Conservation (phyloP, 2,888 invertebrate species). For the Operophtera brumata region DNA sequence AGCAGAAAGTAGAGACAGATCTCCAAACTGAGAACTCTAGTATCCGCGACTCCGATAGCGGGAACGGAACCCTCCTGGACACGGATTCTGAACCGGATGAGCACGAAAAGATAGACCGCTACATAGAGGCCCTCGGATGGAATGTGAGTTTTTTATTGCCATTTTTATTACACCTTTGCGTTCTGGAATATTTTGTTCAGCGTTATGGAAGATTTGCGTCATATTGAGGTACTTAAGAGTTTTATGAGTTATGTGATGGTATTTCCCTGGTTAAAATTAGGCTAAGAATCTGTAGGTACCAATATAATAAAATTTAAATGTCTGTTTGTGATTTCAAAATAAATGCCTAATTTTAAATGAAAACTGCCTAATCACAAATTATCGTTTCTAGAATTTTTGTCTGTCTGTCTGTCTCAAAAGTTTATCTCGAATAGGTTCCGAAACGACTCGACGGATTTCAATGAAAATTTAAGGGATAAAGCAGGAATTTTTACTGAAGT, state of each 20-base stretch:
- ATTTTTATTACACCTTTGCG: slow-evolving; percentile 28
- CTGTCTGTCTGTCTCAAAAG: too few species aligned
- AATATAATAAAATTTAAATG: too few species aligned
- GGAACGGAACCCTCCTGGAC: slow-evolving; percentile 80
- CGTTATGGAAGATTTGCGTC: slow-evolving; percentile 26
- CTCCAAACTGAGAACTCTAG: slow-evolving; percentile 62
- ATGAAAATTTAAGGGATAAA: too few species aligned
- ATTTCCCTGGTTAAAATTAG: slow-evolving; percentile 7
- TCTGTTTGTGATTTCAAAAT: too few species aligned
- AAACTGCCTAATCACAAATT: too few species aligned
- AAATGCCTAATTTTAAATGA: too few species aligned
- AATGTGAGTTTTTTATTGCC: slow-evolving; percentile 84
- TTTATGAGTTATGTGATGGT: slow-evolving; percentile 18
- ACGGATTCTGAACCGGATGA: slow-evolving; percentile 85
- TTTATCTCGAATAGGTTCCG: too few species aligned
- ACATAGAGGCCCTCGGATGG: slow-evolving; percentile 84
- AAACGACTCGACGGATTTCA: too few species aligned
- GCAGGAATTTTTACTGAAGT: too few species aligned
- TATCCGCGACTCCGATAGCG: slow-evolving; percentile 72
- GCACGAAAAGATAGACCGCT: slow-evolving; percentile 81
- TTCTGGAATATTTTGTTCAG: slow-evolving; percentile 19
- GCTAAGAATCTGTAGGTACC: too few species aligned
- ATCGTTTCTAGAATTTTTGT: too few species aligned
- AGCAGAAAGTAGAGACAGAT: slow-evolving; percentile 59
- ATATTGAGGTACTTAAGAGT: slow-evolving; percentile 21